A percentile compares a stretch with the other conserved stretches of the same genome.
These are phyloP conservation scores for Caerostris darwini DNA, from an alignment of 1,140 invertebrate species.

Conservation along the genomic window DNA sequence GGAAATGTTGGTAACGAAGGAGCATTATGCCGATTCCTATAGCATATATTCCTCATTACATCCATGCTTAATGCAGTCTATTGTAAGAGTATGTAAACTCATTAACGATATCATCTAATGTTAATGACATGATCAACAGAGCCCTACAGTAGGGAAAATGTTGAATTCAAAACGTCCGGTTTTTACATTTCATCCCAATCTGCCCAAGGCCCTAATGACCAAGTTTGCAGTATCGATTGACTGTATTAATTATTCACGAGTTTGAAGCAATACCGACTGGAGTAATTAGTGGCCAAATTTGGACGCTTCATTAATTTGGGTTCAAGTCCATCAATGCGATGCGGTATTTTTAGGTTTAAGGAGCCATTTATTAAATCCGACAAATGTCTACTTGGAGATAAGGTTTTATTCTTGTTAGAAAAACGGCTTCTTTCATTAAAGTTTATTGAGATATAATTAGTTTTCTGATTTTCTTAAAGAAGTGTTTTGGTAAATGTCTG, in stretches of 20 bases:
- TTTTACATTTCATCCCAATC: slow-evolving; percentile 55
- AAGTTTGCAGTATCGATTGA: slow-evolving; percentile 57
- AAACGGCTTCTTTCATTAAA: not conserved
- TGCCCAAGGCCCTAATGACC: slow-evolving; percentile 46
- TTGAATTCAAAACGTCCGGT: slow-evolving; percentile 50
- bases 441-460: not conserved
- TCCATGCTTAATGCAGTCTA: not conserved
- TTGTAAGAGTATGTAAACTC: not conserved
- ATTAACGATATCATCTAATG: slow-evolving; percentile 14
- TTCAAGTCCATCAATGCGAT: slow-evolving; percentile 16
- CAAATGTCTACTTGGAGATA: slow-evolving; percentile 39
- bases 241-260: slow-evolving; percentile 71
- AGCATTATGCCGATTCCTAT: not conserved
- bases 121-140: slow-evolving; percentile 34
- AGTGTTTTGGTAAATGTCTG: not conserved
- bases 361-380: slow-evolving; percentile 66
- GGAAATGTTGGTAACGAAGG: not conserved
- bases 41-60: not conserved
- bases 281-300: slow-evolving; percentile 70
- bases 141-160: slow-evolving; percentile 13
- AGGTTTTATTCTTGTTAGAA: not conserved
- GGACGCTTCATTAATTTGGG: slow-evolving; percentile 69
- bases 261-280: slow-evolving; percentile 50
- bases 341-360: slow-evolving; percentile 65
- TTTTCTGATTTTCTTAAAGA: not conserved